Evolutionary conservation across 2,888 invertebrate genomes (phyloP).

Genomic region (Liopterus haemorrhoidalis): DNA sequence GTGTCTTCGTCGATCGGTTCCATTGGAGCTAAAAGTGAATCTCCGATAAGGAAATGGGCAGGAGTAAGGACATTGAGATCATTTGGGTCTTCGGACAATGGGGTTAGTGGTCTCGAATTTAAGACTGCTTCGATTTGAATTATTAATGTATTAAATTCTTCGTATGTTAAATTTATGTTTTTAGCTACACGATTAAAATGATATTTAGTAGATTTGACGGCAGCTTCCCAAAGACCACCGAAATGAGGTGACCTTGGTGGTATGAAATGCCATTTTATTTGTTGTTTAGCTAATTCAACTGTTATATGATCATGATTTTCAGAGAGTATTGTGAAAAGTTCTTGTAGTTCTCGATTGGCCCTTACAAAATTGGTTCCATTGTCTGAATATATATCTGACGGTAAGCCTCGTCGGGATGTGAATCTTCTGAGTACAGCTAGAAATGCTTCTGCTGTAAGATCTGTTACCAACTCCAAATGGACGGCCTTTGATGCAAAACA

Average conservation of each 20-base stretch:
- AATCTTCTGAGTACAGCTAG: too few species aligned
- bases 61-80: slow-evolving; percentile 6
- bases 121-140: neutral
- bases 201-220: neutral
- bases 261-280: slow-evolving; percentile 7
- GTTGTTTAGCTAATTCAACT: neutral
- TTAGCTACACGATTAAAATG: neutral
- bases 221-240: slow-evolving; percentile 4
- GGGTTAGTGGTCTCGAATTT: neutral
- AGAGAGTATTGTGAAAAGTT: neutral
- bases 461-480: neutral
- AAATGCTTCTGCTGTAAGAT: slow-evolving; percentile 3
- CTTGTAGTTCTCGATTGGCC: neutral
- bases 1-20: neutral
- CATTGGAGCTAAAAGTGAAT: neutral
- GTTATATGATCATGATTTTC: neutral
- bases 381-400: neutral
- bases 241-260: slow-evolving; percentile 3
- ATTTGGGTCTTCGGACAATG: neutral
- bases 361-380: slow-evolving; percentile 3
- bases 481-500: neutral
- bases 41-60: slow-evolving; percentile 16
- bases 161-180: too few species aligned
- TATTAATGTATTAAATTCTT: slow-evolving; percentile 1
- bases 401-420: slow-evolving; percentile 1